These are phyloP conservation scores for Crenichthys baileyi DNA, from an alignment of 2,797 vertebrate species.

Conservation along the genomic window DNA sequence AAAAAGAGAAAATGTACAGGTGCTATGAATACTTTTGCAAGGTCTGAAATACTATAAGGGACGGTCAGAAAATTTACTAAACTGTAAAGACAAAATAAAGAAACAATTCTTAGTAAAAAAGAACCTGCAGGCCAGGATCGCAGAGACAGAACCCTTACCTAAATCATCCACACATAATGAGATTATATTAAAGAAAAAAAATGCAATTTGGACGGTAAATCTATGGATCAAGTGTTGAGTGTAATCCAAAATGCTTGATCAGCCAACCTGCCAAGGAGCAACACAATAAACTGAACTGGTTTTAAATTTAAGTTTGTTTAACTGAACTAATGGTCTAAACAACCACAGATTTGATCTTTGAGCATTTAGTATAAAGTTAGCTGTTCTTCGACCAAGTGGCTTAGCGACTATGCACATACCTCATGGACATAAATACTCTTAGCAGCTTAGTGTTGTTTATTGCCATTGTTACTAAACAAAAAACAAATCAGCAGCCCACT, in stretches of 20 bases:
- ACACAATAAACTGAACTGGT: background rate
- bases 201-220: background rate
- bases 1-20: background rate
- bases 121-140: background rate
- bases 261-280: background rate
- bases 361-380: background rate
- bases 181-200: background rate
- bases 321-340: background rate
- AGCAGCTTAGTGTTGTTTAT: conserved; percentile 9
- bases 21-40: background rate
- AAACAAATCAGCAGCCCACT: background rate
- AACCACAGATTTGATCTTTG: background rate
- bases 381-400: background rate
- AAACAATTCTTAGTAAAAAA: background rate
- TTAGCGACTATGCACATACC: conserved; percentile 1
- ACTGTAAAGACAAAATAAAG: background rate
- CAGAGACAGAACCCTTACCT: background rate
- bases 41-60: background rate
- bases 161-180: background rate
- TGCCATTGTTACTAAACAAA: background rate
- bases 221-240: background rate
- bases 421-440: conserved; percentile 11
- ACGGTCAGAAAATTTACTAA: background rate
- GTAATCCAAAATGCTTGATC: background rate
- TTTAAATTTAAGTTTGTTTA: background rate